Evolutionary conservation across 2,113 vertebrate genomes (phyloP).

Genomic region (Crotalus viridis): DNA sequence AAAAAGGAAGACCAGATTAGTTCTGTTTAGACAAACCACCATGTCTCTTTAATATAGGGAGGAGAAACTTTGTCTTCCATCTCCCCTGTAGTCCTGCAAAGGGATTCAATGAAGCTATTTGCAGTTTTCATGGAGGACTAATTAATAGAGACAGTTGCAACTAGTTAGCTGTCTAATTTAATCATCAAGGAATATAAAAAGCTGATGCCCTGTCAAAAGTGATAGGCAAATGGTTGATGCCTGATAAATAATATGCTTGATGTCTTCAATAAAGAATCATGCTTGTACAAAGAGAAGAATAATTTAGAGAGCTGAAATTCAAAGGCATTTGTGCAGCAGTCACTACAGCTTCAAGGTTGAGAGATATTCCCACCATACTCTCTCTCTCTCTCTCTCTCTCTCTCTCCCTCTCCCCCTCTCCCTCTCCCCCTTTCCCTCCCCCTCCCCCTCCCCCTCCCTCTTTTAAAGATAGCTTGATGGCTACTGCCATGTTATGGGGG

Average conservation of each 20-base stretch:
- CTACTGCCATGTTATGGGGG: not conserved
- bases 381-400: not conserved
- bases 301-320: not conserved
- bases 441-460: not conserved
- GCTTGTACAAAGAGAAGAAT: not conserved
- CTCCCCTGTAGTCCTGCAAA: not conserved
- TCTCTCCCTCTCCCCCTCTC: no score
- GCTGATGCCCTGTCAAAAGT: not conserved
- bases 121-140: not conserved
- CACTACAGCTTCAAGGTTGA: not conserved
- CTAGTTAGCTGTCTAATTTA: conserved; percentile 24
- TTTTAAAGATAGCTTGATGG: not conserved
- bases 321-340: not conserved
- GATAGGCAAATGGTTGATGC: not conserved
- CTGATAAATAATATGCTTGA: conserved; percentile 5
- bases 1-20: not conserved
- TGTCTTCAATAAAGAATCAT: not conserved
- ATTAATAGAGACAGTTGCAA: conserved; percentile 26
- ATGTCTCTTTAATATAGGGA: not conserved
- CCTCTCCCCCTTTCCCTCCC: not conserved
- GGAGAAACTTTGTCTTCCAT: not conserved
- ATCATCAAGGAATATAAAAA: conserved; percentile 18
- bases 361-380: not conserved
- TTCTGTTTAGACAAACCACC: not conserved
- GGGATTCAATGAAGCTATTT: conserved; percentile 8